Evolutionary conservation across 2,888 invertebrate species (phyloP).

Genomic region (Ennomos erosarius): DNA sequence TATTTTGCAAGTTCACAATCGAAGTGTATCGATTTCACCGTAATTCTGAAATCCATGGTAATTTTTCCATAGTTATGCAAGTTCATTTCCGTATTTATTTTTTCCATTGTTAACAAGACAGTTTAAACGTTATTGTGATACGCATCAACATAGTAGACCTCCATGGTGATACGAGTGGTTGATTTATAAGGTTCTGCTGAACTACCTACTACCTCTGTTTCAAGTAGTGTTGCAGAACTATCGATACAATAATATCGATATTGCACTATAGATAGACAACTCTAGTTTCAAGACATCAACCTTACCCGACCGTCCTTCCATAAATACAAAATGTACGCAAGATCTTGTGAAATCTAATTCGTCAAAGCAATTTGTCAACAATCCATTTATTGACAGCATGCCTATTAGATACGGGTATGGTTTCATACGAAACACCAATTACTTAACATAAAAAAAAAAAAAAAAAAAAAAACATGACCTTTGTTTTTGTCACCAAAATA

Average conservation of each 20-base stretch:
- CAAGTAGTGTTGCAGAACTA: no score
- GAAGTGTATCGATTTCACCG: conserved; percentile 31
- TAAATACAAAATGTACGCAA: conserved; percentile 15
- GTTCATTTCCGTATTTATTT: conserved; percentile 28
- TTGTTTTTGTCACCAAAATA: no score
- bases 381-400: conserved; percentile 33
- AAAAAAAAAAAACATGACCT: no score
- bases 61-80: conserved; percentile 38
- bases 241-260: no score
- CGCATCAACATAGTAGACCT: no score
- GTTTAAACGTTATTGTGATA: no score
- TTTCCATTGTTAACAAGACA: conserved; percentile 5
- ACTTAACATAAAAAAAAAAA: conserved; percentile 22
- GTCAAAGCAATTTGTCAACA: conserved; percentile 31
- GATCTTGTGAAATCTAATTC: conserved; percentile 26
- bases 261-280: no score
- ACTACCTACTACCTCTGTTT: no score
- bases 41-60: conserved; percentile 33
- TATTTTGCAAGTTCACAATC: conserved; percentile 32
- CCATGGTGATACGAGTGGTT: no score
- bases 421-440: conserved; percentile 33
- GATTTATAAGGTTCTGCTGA: no score
- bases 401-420: conserved; percentile 34
- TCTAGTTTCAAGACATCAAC: no score
- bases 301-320: no score